Evolutionary conservation across 2,797 vertebrate species (phyloP).

Genomic region (Enteromius argenteus): DNA sequence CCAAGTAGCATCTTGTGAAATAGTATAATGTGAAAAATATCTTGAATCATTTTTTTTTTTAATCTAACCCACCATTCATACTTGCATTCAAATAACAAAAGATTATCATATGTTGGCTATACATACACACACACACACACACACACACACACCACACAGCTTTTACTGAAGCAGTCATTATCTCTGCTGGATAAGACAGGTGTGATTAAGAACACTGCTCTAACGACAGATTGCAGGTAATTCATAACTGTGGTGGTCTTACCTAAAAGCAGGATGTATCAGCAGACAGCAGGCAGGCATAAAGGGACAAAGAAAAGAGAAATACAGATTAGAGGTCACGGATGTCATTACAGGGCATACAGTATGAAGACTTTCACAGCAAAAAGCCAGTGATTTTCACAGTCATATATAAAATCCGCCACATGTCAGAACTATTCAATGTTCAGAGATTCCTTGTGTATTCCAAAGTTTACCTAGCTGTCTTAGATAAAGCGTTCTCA

Average conservation of each 20-base stretch:
- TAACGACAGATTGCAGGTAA: constrained; percentile 36
- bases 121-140: neutral
- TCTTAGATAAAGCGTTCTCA: constrained; percentile 5
- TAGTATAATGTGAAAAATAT: neutral
- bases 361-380: neutral
- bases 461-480: neutral
- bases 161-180: constrained; percentile 25
- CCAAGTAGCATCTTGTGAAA: no score
- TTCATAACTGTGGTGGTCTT: constrained; percentile 46
- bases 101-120: neutral
- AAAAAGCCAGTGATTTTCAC: neutral
- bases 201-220: constrained; percentile 19
- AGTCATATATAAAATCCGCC: neutral
- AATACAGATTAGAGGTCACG: constrained; percentile 34
- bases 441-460: neutral
- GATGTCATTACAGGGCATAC: neutral
- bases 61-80: neutral
- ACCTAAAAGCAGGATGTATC: constrained; percentile 58
- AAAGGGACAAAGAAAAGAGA: constrained; percentile 27
- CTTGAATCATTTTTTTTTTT: no score
- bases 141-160: neutral
- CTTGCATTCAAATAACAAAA: neutral
- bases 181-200: constrained; percentile 27
- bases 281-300: constrained; percentile 37
- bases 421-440: neutral